phyloP scores from a whole-genome alignment of 2,888 invertebrate species.

The Erannis defoliaria region DNA sequence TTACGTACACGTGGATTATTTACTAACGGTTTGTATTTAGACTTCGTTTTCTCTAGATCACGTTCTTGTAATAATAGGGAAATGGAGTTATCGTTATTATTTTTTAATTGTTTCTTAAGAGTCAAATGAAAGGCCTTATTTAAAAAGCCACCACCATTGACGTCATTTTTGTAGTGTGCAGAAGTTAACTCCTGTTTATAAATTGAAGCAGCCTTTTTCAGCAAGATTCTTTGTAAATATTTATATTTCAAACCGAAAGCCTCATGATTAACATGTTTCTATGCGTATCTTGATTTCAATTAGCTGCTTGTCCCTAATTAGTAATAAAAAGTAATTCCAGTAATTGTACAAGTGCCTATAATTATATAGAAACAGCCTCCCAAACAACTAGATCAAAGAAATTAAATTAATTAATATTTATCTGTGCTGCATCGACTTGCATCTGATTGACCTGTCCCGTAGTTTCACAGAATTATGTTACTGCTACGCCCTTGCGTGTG shows the following conservation, averaged over 20 bases:
- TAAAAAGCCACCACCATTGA: too few species aligned
- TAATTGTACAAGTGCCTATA: constrained; percentile 9
- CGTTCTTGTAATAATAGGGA: neutral
- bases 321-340: neutral
- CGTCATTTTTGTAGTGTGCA: too few species aligned
- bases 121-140: too few species aligned
- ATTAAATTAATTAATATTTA: constrained; percentile 37
- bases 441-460: constrained; percentile 47
- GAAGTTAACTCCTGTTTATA: too few species aligned
- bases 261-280: too few species aligned
- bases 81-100: neutral
- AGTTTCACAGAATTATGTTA: constrained; percentile 51
- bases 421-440: constrained; percentile 29
- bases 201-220: too few species aligned
- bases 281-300: neutral
- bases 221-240: too few species aligned
- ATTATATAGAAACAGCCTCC: constrained; percentile 22
- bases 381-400: constrained; percentile 34
- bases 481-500: constrained; percentile 78
- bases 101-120: neutral
- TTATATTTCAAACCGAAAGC: neutral
- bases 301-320: neutral
- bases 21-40: neutral
- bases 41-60: neutral
- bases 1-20: neutral